Evolutionary conservation across 2,113 vertebrate genomes (phyloP), one percentile per base, ranked within the genome.

Genomic region (Gadus chalcogrammus): DNA sequence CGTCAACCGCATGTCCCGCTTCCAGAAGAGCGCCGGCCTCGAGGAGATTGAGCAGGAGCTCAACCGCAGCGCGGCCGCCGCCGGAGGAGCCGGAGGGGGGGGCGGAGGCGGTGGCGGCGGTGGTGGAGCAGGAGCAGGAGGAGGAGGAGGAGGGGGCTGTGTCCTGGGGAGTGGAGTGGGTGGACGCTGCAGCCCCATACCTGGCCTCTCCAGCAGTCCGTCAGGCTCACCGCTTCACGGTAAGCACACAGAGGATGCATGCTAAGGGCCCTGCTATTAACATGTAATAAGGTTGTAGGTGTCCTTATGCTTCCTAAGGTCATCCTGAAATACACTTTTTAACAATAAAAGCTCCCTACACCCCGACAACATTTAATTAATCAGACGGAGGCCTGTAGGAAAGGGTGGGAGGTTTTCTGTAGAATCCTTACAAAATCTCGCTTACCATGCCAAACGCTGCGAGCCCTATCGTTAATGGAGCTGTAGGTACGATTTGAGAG

Each of bases 31-130:
- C 1, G 97, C 97, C 0, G 97, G 97, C 15, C 85, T 99, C 80
- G 97, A 98, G 81, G 97, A 99, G 83, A 99, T 99, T 2, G 97
- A 98, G 68, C 95, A 97, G 80, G 97, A 98, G 85, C 92, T 99
- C 80, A 97, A 92, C 95, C 94, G 91, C 91, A 94, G 15, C 88
- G 94, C 31, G 0, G 81, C 71, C 0, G 16, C 77, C 1, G 88
- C 85, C 72, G n/a, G 85, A 0, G 88, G 72, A 61, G 31, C 4
- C 4, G 31, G 31, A 35, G 31, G 31, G 0, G 31, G 31, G 6
- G 94, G 15, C 87, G 94, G 73, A 27, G n/a, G 85, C 0, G 88
- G 73, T 55, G 85, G 81, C 67, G 82, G 82, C 0, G 67, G 78
- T 53, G 86, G 87, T 66, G 82, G 86, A 0, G 24, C 24, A 24